These are phyloP conservation scores for Silurus glanis DNA, from an alignment of 2,113 vertebrate genomes.

Conservation along the genomic window DNA sequence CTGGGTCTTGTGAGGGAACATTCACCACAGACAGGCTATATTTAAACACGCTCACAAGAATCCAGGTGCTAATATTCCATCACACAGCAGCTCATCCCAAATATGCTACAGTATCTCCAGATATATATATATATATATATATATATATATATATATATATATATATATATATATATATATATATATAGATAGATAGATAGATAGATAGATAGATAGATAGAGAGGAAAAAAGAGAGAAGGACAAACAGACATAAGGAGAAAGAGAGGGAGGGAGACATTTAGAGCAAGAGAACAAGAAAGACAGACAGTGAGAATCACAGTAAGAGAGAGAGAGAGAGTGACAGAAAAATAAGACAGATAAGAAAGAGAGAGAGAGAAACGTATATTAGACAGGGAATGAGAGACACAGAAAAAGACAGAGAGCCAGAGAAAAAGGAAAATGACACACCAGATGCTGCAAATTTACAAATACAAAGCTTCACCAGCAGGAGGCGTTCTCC, in stretches of 20 bases:
- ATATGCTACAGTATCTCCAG: not conserved
- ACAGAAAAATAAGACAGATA: no score
- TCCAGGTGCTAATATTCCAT: not conserved
- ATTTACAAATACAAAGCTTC: not conserved
- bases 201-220: no score
- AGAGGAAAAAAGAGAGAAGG: no score
- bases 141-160: no score
- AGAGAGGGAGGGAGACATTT: no score
- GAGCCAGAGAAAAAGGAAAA: no score
- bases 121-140: no score
- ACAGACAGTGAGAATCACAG: not conserved
- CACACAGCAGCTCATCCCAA: not conserved
- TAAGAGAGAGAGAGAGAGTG: not conserved
- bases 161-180: no score
- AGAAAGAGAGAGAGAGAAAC: no score
- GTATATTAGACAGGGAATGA: not conserved
- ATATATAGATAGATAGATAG: no score
- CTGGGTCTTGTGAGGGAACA: slow-evolving; percentile 6
- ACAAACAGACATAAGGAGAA: no score
- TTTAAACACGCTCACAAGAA: slow-evolving; percentile 10
- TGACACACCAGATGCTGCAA: not conserved
- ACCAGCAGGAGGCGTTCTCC: slow-evolving; percentile 38
- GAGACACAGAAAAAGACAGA: not conserved
- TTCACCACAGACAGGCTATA: slow-evolving; percentile 4
- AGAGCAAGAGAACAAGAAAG: not conserved